phyloP scores from a whole-genome alignment of 2,113 vertebrate genomes.

The Nannobrachium achirus region DNA sequence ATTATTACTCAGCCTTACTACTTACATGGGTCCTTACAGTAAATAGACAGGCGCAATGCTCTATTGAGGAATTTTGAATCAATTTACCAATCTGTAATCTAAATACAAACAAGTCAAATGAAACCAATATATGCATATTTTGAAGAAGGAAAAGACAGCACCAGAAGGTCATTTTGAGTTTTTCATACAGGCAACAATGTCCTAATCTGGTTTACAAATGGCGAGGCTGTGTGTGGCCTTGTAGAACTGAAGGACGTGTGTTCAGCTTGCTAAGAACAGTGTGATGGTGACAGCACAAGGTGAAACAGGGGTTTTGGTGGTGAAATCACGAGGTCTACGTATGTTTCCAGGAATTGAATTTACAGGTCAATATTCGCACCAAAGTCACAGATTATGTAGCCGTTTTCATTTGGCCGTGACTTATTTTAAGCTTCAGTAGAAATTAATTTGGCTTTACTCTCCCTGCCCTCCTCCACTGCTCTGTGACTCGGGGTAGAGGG shows the following conservation, averaged over 20 bases:
- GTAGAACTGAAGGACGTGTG: conserved; percentile 20
- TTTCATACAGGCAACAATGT: background rate
- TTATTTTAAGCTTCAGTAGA: conserved; percentile 26
- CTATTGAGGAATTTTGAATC: conserved; percentile 9
- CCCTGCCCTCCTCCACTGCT: conserved; percentile 1
- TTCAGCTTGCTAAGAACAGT: conserved; percentile 28
- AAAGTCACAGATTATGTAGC: conserved; percentile 8
- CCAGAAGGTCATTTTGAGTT: conserved; percentile 7
- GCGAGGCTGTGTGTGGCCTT: background rate
- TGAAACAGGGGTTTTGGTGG: background rate
- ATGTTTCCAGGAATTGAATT: background rate
- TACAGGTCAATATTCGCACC: conserved; percentile 11
- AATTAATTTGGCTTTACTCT: conserved; percentile 16
- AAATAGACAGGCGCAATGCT: conserved; percentile 28
- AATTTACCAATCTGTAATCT: conserved; percentile 7
- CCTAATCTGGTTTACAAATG: background rate
- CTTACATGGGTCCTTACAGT: conserved; percentile 33
- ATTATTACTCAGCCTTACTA: conserved; percentile 23
- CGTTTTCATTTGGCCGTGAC: conserved; percentile 9
- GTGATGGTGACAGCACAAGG: conserved; percentile 8
- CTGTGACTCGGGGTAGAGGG: background rate
- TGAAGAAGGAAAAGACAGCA: background rate
- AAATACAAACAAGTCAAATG: conserved; percentile 10
- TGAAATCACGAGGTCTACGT: background rate
- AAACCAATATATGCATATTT: background rate